Evolutionary conservation across 2,797 vertebrate genomes (phyloP).

Genomic region (Fratercula arctica): DNA sequence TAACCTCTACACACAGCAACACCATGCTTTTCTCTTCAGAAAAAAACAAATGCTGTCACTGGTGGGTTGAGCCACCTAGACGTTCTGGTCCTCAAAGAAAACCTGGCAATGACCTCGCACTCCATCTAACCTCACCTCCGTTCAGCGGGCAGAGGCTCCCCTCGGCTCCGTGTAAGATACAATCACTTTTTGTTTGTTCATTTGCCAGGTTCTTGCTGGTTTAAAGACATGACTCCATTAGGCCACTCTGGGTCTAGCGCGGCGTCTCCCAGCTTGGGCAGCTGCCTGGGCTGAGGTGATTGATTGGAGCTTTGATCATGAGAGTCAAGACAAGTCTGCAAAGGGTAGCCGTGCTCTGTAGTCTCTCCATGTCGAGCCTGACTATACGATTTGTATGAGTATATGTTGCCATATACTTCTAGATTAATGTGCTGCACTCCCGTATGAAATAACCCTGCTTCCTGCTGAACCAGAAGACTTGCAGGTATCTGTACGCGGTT

Average conservation of each 20-base stretch:
- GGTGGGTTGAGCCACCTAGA: not conserved
- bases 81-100: not conserved
- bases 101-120: not conserved
- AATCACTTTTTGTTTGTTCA: not conserved
- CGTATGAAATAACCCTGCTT: fast-evolving
- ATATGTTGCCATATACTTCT: fast-evolving
- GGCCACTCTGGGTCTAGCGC: not conserved
- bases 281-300: constrained; percentile 5
- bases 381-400: not conserved
- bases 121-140: not conserved
- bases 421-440: not conserved
- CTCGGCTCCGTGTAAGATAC: not conserved
- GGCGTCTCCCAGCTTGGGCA: not conserved
- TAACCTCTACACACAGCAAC: not conserved
- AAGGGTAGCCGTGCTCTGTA: not conserved
- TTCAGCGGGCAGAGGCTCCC: not conserved
- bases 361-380: not conserved
- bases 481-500: not conserved
- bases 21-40: not conserved
- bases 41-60: not conserved
- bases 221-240: not conserved
- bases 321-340: not conserved
- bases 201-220: not conserved
- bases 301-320: not conserved
- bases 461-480: not conserved